These are phyloP conservation scores for Pagrus major DNA, from an alignment of 2,113 vertebrate species.

Conservation along the genomic window DNA sequence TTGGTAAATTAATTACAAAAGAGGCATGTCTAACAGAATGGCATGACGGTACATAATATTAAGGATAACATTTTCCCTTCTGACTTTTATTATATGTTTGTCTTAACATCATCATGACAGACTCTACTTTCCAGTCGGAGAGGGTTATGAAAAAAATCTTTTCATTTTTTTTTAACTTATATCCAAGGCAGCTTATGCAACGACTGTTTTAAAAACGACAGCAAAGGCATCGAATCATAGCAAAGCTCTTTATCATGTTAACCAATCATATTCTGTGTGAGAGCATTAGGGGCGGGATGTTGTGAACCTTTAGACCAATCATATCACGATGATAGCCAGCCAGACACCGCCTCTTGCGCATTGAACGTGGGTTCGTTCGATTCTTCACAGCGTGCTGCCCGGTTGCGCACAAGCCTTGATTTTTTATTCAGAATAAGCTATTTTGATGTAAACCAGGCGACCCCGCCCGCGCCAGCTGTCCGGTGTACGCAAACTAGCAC, in stretches of 20 bases:
- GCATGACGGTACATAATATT: not conserved
- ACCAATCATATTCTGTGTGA: slow-evolving; percentile 38
- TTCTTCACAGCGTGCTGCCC: slow-evolving; percentile 26
- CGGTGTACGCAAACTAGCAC: not conserved
- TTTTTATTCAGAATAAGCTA: slow-evolving; percentile 74
- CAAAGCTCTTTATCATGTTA: not conserved
- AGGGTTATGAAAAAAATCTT: not conserved
- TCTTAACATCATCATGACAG: not conserved
- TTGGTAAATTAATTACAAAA: not conserved
- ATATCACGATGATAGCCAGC: accelerated
- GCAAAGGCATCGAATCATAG: slow-evolving; percentile 31
- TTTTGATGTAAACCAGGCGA: slow-evolving; percentile 57
- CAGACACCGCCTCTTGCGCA: slow-evolving; percentile 66
- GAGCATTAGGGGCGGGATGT: slow-evolving; percentile 23
- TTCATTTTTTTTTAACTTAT: not conserved
- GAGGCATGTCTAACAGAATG: not conserved
- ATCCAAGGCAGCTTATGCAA: slow-evolving; percentile 57
- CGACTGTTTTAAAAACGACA: slow-evolving; percentile 18
- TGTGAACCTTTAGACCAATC: slow-evolving; percentile 46
- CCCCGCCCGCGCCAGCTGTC: slow-evolving; percentile 58
- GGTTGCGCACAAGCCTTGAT: slow-evolving; percentile 16
- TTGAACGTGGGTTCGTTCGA: slow-evolving; percentile 50
- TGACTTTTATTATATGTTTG: not conserved
- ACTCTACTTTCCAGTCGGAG: not conserved
- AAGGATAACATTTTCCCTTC: not conserved